These are phyloP conservation scores for Petrocephalus sullivani DNA, from an alignment of 2,797 vertebrate species.

Conservation along the genomic window DNA sequence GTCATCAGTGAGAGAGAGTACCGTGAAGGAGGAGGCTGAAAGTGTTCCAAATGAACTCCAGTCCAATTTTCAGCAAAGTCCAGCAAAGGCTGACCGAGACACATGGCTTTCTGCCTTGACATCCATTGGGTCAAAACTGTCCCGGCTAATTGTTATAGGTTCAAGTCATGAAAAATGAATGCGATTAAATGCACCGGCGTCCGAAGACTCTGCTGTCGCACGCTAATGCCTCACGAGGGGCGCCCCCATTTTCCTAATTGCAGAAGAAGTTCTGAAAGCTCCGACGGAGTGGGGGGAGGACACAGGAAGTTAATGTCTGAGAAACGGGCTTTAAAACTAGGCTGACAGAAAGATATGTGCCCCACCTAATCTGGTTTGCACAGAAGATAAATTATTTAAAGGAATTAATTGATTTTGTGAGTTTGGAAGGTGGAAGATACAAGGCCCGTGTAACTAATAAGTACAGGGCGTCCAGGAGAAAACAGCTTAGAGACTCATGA, in stretches of 20 bases:
- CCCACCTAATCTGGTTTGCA: slow-evolving; percentile 64
- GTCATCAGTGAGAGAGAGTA: not conserved
- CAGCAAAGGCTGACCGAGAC: slow-evolving; percentile 37
- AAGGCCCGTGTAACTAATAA: slow-evolving; percentile 65
- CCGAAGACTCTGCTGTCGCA: slow-evolving; percentile 40
- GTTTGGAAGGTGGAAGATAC: slow-evolving; percentile 67
- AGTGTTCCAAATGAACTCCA: not conserved
- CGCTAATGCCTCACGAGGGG: slow-evolving; percentile 68
- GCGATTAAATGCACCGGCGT: slow-evolving; percentile 65
- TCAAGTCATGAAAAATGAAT: slow-evolving; percentile 77
- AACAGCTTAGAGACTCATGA: slow-evolving; percentile 73
- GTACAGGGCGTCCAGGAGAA: slow-evolving; percentile 59
- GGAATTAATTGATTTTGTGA: slow-evolving; percentile 76
- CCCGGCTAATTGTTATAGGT: slow-evolving; percentile 73
- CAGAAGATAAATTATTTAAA: slow-evolving; percentile 72
- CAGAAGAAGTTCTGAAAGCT: slow-evolving; percentile 56
- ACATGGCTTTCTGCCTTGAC: slow-evolving; percentile 46
- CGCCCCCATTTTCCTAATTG: slow-evolving; percentile 66
- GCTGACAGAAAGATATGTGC: slow-evolving; percentile 58
- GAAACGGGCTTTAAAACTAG: slow-evolving; percentile 53
- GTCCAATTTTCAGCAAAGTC: not conserved
- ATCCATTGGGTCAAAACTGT: slow-evolving; percentile 61
- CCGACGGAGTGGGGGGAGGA: slow-evolving; percentile 23
- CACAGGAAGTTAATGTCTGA: slow-evolving; percentile 58
- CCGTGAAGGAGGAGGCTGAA: not conserved